A percentile compares a stretch with the other conserved stretches of the same genome.
These are phyloP conservation scores for Ceratitis capitata DNA, from an alignment of 1,140 invertebrate genomes.

Conservation along the genomic window DNA sequence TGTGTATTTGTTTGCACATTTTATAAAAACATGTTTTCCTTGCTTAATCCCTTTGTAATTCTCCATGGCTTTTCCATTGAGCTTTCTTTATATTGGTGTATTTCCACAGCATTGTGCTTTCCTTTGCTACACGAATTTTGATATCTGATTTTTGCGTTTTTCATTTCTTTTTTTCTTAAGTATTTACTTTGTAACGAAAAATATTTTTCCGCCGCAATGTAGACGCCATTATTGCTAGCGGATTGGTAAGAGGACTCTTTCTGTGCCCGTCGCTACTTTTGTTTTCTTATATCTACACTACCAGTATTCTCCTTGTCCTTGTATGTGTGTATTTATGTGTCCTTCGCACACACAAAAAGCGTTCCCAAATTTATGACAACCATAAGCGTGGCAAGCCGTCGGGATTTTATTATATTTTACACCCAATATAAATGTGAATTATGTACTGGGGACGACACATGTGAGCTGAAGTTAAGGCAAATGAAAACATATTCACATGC, in stretches of 20 bases:
- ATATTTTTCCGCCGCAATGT: background rate
- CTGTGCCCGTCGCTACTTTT: background rate
- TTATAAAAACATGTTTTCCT: background rate
- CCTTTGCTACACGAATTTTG: background rate
- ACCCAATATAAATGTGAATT: conserved; percentile 10
- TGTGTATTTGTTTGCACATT: too few species aligned
- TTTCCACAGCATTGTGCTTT: background rate
- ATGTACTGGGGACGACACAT: background rate
- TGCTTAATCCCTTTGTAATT: background rate
- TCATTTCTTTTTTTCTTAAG: background rate
- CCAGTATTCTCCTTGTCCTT: background rate
- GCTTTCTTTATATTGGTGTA: background rate
- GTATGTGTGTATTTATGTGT: background rate
- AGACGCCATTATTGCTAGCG: background rate
- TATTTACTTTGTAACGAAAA: background rate
- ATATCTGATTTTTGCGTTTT: background rate
- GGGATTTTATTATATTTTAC: conserved; percentile 7
- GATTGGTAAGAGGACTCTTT: too few species aligned
- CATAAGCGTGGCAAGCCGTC: background rate
- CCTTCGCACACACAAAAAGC: background rate
- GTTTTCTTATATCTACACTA: background rate
- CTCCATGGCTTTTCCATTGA: too few species aligned
- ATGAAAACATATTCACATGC: background rate
- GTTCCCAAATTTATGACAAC: background rate
- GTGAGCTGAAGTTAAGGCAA: background rate